Evolutionary conservation across 2,797 vertebrate genomes (phyloP).

Genomic region (Malacoctenus gilli): DNA sequence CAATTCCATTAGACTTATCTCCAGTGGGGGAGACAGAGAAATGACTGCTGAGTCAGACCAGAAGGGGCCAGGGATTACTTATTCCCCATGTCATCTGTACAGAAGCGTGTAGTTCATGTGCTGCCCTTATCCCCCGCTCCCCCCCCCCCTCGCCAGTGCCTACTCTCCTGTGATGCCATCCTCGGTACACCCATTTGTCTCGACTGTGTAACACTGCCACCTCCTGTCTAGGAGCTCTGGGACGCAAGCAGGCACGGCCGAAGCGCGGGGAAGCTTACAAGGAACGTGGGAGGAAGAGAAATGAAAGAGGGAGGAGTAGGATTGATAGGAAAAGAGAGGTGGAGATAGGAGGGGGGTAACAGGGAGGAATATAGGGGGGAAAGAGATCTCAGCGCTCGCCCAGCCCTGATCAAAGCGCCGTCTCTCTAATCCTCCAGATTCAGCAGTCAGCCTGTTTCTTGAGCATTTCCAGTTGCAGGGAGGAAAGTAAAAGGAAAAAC

Average conservation of each 20-base stretch:
- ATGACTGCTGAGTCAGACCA: constrained; percentile 76
- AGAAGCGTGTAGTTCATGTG: constrained; percentile 68
- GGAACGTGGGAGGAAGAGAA: constrained; percentile 32
- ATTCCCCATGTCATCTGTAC: constrained; percentile 71
- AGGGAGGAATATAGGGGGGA: constrained; percentile 45
- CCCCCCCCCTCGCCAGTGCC: constrained; percentile 52
- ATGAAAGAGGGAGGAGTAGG: constrained; percentile 37
- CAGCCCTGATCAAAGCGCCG: constrained; percentile 82
- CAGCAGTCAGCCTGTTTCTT: constrained; percentile 80
- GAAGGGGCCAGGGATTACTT: constrained; percentile 70
- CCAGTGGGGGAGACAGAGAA: constrained; percentile 64
- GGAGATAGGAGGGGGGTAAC: constrained; percentile 28
- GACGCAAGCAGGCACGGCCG: constrained; percentile 45
- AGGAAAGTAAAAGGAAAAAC: constrained; percentile 73
- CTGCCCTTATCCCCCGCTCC: constrained; percentile 61
- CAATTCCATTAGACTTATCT: constrained; percentile 76
- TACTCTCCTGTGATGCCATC: constrained; percentile 55
- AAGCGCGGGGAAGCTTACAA: constrained; percentile 24
- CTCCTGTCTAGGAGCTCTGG: constrained; percentile 77
- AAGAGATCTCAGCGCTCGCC: constrained; percentile 70
- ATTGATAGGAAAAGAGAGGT: constrained; percentile 43
- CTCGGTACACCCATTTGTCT: constrained; percentile 54
- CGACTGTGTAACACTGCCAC: constrained; percentile 80
- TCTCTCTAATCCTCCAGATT: constrained; percentile 83
- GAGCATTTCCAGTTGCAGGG: constrained; percentile 74